Percentiles rank a stretch among this genome's conserved stretches.
Conservation (phyloP, 1,140 invertebrate genomes). For the Euura lappo region DNA sequence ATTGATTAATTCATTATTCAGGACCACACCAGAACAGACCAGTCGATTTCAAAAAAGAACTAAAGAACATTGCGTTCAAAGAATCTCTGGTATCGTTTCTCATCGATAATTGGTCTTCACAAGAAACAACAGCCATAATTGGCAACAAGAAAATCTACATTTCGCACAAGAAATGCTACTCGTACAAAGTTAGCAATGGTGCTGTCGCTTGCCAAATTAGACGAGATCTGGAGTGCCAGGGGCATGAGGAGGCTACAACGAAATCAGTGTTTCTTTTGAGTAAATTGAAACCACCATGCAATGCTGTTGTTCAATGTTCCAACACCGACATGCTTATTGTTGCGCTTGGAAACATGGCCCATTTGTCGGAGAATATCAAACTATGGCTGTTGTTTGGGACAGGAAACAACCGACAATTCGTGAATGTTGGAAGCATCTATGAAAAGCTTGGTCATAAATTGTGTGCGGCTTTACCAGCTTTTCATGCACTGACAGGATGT, state of each 20-base stretch:
- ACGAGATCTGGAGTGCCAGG: conserved; percentile 14
- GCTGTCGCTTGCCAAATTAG: conserved; percentile 24
- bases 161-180: conserved; percentile 25
- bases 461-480: conserved; percentile 28
- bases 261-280: conserved; percentile 29
- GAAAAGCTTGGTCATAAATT: conserved; percentile 22
- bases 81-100: conserved; percentile 45
- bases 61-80: conserved; percentile 44
- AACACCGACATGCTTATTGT: conserved; percentile 38
- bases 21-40: conserved; percentile 31
- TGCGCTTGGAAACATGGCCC: conserved; percentile 34
- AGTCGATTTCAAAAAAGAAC: conserved; percentile 36
- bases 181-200: conserved; percentile 18
- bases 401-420: background rate
- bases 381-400: background rate
- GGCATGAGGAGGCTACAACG: conserved; percentile 44
- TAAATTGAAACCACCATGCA: background rate
- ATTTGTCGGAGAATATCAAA: conserved; percentile 11
- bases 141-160: conserved; percentile 27
- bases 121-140: conserved; percentile 30
- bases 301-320: conserved; percentile 28
- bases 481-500: no score
- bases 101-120: conserved; percentile 34
- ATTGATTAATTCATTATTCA: no score
- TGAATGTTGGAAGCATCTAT: conserved; percentile 29